Base-by-base conservation (phyloP, 2,113 vertebrate genomes). In the Nycticorax nycticorax region DNA sequence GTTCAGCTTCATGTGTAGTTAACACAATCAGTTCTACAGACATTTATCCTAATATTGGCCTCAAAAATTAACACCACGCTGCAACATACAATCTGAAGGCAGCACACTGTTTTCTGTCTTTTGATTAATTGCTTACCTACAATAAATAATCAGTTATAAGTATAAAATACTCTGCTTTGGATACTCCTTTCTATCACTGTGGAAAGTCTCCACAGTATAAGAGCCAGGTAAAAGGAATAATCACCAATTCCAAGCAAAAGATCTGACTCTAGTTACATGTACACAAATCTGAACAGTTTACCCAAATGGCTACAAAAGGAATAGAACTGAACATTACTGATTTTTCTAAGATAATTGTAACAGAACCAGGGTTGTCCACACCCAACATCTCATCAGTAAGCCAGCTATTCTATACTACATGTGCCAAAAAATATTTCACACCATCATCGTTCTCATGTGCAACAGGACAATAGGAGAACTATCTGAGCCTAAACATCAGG, bases 201-300 rank as follows among this genome's bases (percentile, higher is more conserved):
- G 28, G 17, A 73, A 78, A 67, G 23, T 53, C 21, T 33, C 23
- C 19, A 26, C 2, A 76, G 45, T 71, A 47, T 28, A 72, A 91
- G 19, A 77, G 47, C 9, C 20, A 62, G 35, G 24, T 14, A 88
- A 73, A 74, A 57, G 7, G 32, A 84, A 82, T 52, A 68, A 63
- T 30, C 18, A 8, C 20, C 10, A 83, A 14, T 56, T 68, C 48
- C 50, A 88, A 57, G 30, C 5, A 43, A 74, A 62, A 83, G 35
- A 43, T 73, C 19, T 2, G 1, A 12, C 14, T 76, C 47, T 33
- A 41, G 14, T 32, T 53, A 57, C 0, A 1, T 19, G 35, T 17
- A 30, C 7, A 19, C 0, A 0, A 88, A 52, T 63, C 24, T 75
- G 15, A 88, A 39, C 5, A 18, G 22, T 68, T 88, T 69, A 35